These are phyloP conservation scores for Peromyscus aztecus DNA, from an alignment of 2,797 vertebrate genomes.

Conservation along the genomic window DNA sequence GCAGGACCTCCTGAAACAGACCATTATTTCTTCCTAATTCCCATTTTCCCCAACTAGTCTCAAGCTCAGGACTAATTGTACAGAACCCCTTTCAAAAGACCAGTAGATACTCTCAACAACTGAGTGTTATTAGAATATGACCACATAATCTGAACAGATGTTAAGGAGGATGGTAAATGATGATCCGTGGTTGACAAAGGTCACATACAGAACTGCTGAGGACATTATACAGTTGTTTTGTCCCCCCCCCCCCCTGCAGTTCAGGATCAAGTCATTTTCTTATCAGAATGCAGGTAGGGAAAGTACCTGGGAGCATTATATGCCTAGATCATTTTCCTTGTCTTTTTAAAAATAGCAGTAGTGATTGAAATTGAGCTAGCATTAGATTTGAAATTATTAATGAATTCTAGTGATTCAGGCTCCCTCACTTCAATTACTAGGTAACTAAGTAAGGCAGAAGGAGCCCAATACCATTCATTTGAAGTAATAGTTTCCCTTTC, in stretches of 20 bases:
- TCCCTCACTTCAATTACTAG: slow-evolving; percentile 53
- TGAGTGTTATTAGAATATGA: not conserved
- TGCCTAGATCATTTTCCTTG: slow-evolving; percentile 5
- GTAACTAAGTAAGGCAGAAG: slow-evolving; percentile 67
- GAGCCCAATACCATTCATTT: slow-evolving; percentile 47
- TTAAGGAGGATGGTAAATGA: slow-evolving; percentile 6
- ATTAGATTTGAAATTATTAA: slow-evolving; percentile 58
- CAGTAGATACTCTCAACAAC: not conserved
- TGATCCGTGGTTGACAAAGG: not conserved
- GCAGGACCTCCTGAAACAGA: slow-evolving; percentile 43
- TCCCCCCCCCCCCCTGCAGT: not conserved
- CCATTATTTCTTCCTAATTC: not conserved
- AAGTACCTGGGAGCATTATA: slow-evolving; percentile 8
- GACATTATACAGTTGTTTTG: slow-evolving; percentile 5
- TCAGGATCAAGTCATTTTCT: slow-evolving; percentile 17
- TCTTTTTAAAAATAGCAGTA: slow-evolving; percentile 47
- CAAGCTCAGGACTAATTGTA: slow-evolving; percentile 63
- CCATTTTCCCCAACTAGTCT: not conserved
- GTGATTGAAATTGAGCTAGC: slow-evolving; percentile 57
- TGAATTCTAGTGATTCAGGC: slow-evolving; percentile 48
- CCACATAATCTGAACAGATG: slow-evolving; percentile 18
- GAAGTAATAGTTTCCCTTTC: slow-evolving; percentile 61
- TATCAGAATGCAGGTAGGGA: slow-evolving; percentile 41
- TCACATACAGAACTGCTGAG: not conserved
- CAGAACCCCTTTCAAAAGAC: slow-evolving; percentile 62